A percentile compares a stretch with the other conserved stretches of the same genome.
Conservation (phyloP, 2,797 vertebrate genomes). For the Chelmon rostratus region DNA sequence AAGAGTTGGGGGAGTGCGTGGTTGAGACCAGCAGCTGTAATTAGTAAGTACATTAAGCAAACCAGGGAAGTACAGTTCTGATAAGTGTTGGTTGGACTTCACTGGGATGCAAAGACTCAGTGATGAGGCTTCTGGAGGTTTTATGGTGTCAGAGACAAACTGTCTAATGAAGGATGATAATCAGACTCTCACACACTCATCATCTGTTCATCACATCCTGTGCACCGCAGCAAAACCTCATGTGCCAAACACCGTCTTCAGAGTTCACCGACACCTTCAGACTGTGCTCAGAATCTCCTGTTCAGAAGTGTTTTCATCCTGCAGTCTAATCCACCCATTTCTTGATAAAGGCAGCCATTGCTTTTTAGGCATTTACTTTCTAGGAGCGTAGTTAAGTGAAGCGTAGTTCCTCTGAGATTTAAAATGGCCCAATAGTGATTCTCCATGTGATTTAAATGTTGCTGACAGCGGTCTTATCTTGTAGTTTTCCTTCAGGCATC, state of each 20-base stretch:
- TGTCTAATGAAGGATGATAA: background rate
- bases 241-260: conserved; percentile 10
- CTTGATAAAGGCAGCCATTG: background rate
- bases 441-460: background rate
- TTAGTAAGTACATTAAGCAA: background rate
- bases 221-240: background rate
- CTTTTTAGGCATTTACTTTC: background rate
- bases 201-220: background rate
- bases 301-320: too few relatives aligned
- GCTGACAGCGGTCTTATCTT: background rate
- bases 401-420: background rate
- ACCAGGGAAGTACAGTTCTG: background rate
- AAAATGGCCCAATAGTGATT: background rate
- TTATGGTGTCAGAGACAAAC: background rate
- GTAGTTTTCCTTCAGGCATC: background rate
- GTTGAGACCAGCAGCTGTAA: background rate
- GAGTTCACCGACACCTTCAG: background rate
- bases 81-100: background rate
- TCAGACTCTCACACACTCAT: background rate
- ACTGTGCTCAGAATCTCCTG: background rate
- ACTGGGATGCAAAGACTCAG: background rate
- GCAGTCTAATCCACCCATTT: background rate
- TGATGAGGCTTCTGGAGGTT: background rate
- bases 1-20: background rate
- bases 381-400: too few relatives aligned